Evolutionary conservation across 2,113 vertebrate genomes (phyloP).

Genomic region (Oreochromis tanganicae): DNA sequence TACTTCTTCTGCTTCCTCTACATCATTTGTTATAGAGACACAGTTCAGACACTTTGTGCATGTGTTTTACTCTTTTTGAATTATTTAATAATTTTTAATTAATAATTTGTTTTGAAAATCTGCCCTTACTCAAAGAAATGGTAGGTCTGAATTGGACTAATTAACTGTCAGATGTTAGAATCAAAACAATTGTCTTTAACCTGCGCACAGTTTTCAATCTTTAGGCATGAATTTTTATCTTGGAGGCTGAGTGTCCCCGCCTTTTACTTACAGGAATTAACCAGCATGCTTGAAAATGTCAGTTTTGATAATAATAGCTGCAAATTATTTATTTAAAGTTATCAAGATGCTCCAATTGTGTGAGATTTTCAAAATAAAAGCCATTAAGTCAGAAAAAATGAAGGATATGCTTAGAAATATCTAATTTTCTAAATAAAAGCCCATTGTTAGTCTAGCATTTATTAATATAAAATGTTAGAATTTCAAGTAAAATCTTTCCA

Average conservation of each 20-base stretch:
- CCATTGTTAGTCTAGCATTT: neutral
- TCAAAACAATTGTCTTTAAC: neutral
- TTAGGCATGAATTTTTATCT: neutral
- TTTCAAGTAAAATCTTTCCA: neutral
- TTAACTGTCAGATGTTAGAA: neutral
- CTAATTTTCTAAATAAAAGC: neutral
- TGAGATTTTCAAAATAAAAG: neutral
- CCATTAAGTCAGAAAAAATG: neutral
- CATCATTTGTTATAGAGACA: neutral
- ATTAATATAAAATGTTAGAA: neutral
- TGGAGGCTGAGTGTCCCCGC: neutral
- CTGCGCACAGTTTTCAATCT: neutral
- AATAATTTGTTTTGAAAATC: neutral
- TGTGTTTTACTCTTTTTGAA: neutral
- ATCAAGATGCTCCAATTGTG: accelerated
- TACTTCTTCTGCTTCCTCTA: neutral
- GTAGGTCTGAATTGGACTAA: neutral
- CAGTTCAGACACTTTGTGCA: neutral
- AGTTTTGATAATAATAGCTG: neutral
- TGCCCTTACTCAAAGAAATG: neutral
- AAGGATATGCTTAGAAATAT: neutral
- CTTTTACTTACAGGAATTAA: neutral
- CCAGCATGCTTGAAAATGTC: neutral
- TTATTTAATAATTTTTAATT: neutral
- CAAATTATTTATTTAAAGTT: neutral